phyloP scores from a whole-genome alignment of 2,113 vertebrate species.

The Pituophis catenifer region DNA sequence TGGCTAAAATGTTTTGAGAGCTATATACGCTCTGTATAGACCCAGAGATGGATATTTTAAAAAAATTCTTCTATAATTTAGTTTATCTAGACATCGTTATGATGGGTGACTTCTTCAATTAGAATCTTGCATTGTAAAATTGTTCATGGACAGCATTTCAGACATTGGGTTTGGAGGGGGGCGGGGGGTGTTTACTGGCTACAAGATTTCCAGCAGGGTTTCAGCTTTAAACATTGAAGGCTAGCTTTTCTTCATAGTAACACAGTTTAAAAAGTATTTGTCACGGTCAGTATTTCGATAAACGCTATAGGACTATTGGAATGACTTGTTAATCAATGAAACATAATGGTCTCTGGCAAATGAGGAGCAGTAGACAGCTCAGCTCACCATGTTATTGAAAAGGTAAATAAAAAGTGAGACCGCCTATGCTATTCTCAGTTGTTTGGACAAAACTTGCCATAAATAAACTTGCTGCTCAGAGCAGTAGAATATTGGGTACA shows the following conservation, averaged over 20 bases:
- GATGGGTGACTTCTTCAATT: not conserved
- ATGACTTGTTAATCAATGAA: not conserved
- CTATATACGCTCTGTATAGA: not conserved
- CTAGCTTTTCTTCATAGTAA: not conserved
- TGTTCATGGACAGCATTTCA: not conserved
- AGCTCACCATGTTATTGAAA: not conserved
- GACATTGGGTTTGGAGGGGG: not conserved
- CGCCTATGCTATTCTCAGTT: too few species aligned
- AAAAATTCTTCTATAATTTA: not conserved
- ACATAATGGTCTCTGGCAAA: not conserved
- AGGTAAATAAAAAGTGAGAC: not conserved
- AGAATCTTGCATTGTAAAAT: not conserved
- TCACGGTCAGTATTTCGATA: not conserved
- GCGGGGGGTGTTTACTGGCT: not conserved
- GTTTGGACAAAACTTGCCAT: not conserved
- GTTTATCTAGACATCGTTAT: not conserved
- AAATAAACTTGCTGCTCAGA: not conserved
- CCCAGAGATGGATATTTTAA: not conserved
- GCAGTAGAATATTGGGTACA: not conserved
- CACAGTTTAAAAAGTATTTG: not conserved
- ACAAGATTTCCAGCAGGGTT: not conserved
- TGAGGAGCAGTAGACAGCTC: not conserved
- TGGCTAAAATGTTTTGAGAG: not conserved
- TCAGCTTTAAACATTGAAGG: not conserved
- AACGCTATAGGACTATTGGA: not conserved